Evolutionary conservation across 1,140 invertebrate genomes (phyloP).

Genomic region (Drosophila ohnishii): DNA sequence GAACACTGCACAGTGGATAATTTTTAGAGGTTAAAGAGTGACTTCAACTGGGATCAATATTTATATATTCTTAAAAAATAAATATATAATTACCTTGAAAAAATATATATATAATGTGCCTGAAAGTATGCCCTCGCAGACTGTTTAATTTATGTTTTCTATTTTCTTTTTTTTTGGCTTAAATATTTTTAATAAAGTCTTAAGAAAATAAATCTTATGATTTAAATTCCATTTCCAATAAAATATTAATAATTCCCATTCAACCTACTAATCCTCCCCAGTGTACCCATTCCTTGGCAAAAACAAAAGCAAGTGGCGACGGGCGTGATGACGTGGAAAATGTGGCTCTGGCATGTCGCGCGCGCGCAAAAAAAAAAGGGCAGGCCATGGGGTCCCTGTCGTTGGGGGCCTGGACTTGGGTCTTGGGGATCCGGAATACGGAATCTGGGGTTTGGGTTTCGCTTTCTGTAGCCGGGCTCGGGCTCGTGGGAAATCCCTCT

Average conservation of each 20-base stretch:
- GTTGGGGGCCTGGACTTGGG: not conserved
- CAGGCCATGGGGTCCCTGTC: constrained; percentile 8
- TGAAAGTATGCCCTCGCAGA: no score
- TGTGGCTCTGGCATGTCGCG: constrained; percentile 50
- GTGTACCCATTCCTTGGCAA: constrained; percentile 34
- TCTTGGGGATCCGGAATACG: constrained; percentile 6
- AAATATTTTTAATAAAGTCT: no score
- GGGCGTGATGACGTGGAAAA: constrained; percentile 75
- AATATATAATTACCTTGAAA: no score
- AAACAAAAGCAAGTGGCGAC: constrained; percentile 57
- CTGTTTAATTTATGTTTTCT: no score
- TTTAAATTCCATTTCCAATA: not conserved
- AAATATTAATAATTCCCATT: not conserved
- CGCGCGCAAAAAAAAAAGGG: constrained; percentile 6
- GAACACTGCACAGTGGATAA: constrained; percentile 5
- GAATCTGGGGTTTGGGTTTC: constrained; percentile 10
- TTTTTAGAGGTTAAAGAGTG: not conserved
- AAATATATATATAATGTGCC: no score
- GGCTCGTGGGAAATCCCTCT: constrained; percentile 28
- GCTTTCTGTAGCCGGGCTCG: constrained; percentile 1
- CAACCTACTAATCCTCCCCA: not conserved
- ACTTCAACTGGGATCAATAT: not conserved
- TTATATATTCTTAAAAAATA: no score
- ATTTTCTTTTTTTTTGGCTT: no score
- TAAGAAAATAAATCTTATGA: not conserved